These are phyloP conservation scores for Tarsius wallacei DNA, from an alignment of 2,797 vertebrate species.

Conservation along the genomic window DNA sequence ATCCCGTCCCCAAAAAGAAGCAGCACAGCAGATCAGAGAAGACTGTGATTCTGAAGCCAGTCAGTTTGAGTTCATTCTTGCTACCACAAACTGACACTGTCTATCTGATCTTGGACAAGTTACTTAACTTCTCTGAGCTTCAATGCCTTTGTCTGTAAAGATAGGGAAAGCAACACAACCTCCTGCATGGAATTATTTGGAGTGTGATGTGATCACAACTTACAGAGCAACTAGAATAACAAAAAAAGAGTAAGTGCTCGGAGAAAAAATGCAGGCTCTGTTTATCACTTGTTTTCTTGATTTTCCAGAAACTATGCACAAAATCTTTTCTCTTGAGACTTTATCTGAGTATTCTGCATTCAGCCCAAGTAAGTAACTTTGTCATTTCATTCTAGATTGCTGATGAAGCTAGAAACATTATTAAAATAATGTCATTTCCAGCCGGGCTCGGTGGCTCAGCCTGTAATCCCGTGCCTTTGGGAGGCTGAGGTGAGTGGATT, in stretches of 20 bases:
- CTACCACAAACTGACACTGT: neutral
- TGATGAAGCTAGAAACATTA: neutral
- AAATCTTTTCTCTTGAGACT: neutral
- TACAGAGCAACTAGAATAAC: neutral
- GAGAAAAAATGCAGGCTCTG: neutral
- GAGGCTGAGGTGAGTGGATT: no score
- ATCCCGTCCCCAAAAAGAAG: neutral
- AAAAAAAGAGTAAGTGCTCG: neutral
- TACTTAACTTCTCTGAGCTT: neutral
- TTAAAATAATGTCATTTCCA: neutral
- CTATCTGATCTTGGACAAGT: neutral
- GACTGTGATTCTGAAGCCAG: accelerated
- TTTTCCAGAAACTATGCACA: neutral
- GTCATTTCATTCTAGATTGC: neutral
- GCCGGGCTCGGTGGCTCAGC: no score
- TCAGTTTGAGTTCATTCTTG: neutral
- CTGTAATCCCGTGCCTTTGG: no score
- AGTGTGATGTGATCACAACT: neutral
- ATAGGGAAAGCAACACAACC: neutral
- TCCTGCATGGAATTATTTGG: neutral
- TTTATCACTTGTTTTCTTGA: neutral
- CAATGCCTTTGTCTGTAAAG: neutral
- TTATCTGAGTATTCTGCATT: neutral
- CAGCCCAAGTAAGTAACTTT: neutral
- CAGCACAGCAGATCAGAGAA: accelerated